These are phyloP conservation scores for Eurytoma californica DNA, from an alignment of 2,888 invertebrate species.

Conservation along the genomic window DNA sequence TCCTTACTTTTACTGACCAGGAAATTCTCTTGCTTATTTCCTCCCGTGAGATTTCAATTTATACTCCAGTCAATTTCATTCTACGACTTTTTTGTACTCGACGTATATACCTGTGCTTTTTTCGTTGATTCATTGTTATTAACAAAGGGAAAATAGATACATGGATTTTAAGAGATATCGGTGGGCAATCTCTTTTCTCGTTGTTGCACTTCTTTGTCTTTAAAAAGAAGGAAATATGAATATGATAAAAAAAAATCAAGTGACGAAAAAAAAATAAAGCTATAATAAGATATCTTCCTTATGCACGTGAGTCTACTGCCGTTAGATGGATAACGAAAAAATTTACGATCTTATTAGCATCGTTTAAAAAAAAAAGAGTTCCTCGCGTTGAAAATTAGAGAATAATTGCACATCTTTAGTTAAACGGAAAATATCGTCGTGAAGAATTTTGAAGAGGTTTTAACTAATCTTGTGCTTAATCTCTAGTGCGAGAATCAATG, in stretches of 20 bases:
- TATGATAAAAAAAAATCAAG: constrained; percentile 6
- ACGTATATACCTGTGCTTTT: too few relatives aligned
- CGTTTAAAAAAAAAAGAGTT: constrained; percentile 41
- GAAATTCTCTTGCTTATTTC: too few relatives aligned
- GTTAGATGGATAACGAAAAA: constrained; percentile 13
- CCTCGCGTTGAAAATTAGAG: constrained; percentile 44
- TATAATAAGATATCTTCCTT: constrained; percentile 37
- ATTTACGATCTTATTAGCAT: constrained; percentile 26
- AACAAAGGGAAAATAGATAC: background rate
- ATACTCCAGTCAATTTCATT: background rate
- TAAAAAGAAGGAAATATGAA: constrained; percentile 14
- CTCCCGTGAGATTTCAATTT: too few relatives aligned
- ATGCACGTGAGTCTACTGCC: constrained; percentile 45
- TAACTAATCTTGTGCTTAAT: constrained; percentile 45
- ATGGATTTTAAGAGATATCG: background rate
- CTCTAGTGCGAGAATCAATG: constrained; percentile 39
- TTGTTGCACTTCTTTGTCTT: constrained; percentile 29
- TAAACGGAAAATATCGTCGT: constrained; percentile 15
- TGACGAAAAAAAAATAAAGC: constrained; percentile 2
- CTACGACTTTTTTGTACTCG: background rate
- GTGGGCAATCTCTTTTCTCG: constrained; percentile 18
- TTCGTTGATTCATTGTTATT: too few relatives aligned
- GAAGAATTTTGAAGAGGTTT: constrained; percentile 10
- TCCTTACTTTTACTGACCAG: too few relatives aligned
- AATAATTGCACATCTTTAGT: constrained; percentile 42